Conservation (phyloP, 2,113 vertebrate genomes). For the Nettapus auritus region DNA sequence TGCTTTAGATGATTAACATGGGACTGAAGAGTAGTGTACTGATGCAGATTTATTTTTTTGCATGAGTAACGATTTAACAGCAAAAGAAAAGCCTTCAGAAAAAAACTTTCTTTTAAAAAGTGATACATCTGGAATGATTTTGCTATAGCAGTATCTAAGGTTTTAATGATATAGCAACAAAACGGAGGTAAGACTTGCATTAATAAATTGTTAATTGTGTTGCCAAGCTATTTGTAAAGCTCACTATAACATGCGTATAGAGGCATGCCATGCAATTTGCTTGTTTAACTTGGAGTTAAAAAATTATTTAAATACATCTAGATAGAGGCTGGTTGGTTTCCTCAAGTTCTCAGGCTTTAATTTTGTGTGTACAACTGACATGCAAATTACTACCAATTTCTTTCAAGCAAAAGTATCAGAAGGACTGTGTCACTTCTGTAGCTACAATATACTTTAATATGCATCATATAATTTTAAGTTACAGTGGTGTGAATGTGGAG, state of each 20-base stretch:
- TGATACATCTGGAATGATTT: constrained; percentile 36
- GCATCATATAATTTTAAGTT: not conserved
- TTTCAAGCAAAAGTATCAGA: constrained; percentile 1
- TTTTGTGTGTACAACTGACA: not conserved
- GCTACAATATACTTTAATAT: not conserved
- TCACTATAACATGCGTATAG: constrained; percentile 1
- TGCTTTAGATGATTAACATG: constrained; percentile 62
- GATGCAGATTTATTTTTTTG: constrained; percentile 20
- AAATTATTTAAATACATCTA: not conserved
- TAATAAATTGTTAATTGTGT: constrained; percentile 11
- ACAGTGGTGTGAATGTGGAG: not conserved
- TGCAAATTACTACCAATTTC: not conserved
- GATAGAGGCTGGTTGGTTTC: not conserved
- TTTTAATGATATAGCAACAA: constrained; percentile 68
- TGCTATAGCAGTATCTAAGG: constrained; percentile 52
- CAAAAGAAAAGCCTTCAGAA: constrained; percentile 50
- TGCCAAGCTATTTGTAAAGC: constrained; percentile 48
- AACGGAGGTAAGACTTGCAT: constrained; percentile 67
- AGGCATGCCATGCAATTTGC: not conserved
- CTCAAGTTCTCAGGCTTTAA: not conserved
- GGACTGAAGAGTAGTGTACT: constrained; percentile 36
- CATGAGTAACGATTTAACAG: constrained; percentile 34
- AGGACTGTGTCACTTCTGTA: not conserved
- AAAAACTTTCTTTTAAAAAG: constrained; percentile 12
- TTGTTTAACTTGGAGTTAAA: constrained; percentile 16